Evolutionary conservation across 2,113 vertebrate genomes (phyloP), one percentile per base, ranked within the genome.

Genomic region (Ameiurus melas): DNA sequence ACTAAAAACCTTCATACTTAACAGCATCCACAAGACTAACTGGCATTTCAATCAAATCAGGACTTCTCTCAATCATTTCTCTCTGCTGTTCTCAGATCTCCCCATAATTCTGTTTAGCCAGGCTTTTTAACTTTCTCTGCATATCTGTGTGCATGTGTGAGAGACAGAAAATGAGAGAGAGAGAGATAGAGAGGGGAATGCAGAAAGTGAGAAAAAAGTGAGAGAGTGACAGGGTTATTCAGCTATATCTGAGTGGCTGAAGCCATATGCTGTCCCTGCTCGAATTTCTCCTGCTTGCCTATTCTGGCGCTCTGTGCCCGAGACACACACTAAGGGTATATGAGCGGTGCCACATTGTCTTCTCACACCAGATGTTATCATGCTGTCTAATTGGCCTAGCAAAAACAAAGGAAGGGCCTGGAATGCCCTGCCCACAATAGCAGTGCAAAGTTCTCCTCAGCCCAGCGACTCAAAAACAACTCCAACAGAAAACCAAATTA

Each of bases 371-470:
- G 93, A 95, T 94, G 90, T 94, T 94, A 94, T 94, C 93, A 91
- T 51, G 64, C 88, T 92, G 92, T 87, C 92, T 95, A 95, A 95
- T 95, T 95, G 94, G 95, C 94, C 93, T 89, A 90, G 92, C 89
- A 92, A 93, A 95, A 95, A 95, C 94, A 95, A 95, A 95, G 91
- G 90, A 92, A 93, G 85, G 91, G 93, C 92, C 92, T 93, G 93
- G 94, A 94, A 94, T 93, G 92, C 90, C 86, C 70, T 51, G 88
- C 83, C 83, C 88, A 89, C 70, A 88, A 51, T 71, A 73, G 85
- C 79, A 53, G 47, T 80, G 68, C 81, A 91, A 68, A 84, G 73
- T 75, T 82, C 68, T 39, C 57, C 55, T 58, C 78, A 88, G 84
- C 88, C 36, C 53, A 51, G 30, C 79, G 55, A 90, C 86, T 86